Evolutionary conservation across 2,888 invertebrate genomes (phyloP), one percentile per base, ranked within the genome.

Genomic region (Nephrocerus scutellatus): DNA sequence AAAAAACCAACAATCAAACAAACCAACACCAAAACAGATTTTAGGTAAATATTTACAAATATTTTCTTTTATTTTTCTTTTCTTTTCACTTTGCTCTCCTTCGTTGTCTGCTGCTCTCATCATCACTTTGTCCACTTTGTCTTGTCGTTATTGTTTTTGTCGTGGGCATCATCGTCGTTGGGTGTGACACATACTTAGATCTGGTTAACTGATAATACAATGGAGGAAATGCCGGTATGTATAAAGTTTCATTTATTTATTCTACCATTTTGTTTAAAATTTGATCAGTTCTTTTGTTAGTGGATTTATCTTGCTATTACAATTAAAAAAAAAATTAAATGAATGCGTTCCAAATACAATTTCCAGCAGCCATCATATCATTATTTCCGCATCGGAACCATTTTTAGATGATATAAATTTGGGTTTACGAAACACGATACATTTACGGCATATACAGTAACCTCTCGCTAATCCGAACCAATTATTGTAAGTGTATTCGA

Each of bases 151-250:
- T 41, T 22, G 19, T 19, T 32, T 15, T 34, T 33, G 19, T 25
- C 13, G 9, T n/a, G n/a, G n/a, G n/a, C 18, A 18, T 26, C 31
- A 20, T 29, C 34, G 34, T 26, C 16, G 12, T 28, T 31, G 15
- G 24, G 8, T 31, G 19, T 38, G 41, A 33, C 25, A 22, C 22
- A 7, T 6, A 6, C 75, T 43, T 77, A 87, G 87, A 76, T 84
- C 54, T 87, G 87, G 87, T 74, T 83, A 60, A 81, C 81, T 53
- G 75, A 76, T 53, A 75, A 76, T 63, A 77, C 75, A 30, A 73
- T 74, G 70, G 83, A 84, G 56, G 74, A 75, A 59, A 86, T 85
- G 85, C 86, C 87, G 74, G 86, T 87, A 74, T 82, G 85, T 79
- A 12, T 31, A 29, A 16, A 23, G 24, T n/a, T 9, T 12, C 10